These are phyloP conservation scores for Chrysolina haemoptera DNA, from an alignment of 2,888 invertebrate species.

Conservation along the genomic window DNA sequence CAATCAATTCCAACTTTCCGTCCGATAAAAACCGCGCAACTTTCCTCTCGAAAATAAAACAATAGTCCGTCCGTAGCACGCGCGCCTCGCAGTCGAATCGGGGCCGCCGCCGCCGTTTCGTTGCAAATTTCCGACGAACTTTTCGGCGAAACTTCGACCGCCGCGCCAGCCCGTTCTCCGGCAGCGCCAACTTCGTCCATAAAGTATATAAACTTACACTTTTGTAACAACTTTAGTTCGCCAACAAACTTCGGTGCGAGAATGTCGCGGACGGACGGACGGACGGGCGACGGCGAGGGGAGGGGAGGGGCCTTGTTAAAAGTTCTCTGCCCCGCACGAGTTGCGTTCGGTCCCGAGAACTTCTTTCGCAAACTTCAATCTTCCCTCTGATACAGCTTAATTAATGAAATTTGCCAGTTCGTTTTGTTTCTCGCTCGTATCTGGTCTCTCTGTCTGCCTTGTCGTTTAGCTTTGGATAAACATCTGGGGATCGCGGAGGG, in stretches of 20 bases:
- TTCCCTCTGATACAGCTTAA: constrained; percentile 9
- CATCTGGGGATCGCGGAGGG: neutral
- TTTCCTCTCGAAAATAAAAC: constrained; percentile 26
- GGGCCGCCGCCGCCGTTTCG: constrained; percentile 28
- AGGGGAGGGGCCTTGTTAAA: constrained; percentile 8
- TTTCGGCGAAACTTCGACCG: constrained; percentile 45
- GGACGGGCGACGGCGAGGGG: neutral
- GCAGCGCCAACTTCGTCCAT: constrained; percentile 70
- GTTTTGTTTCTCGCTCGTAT: constrained; percentile 15
- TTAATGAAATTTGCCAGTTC: constrained; percentile 11
- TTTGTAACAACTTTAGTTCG: constrained; percentile 70
- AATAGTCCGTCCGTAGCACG: constrained; percentile 23
- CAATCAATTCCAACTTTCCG: constrained; percentile 19
- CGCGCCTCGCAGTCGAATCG: constrained; percentile 20
- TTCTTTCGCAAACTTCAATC: constrained; percentile 16
- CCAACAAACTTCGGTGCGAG: constrained; percentile 65
- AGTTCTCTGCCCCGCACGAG: constrained; percentile 17
- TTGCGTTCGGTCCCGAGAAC: constrained; percentile 10
- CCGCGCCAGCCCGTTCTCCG: constrained; percentile 58
- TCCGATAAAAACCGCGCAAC: neutral
- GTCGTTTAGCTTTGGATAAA: neutral
- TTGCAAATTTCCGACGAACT: constrained; percentile 39
- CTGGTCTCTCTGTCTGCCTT: neutral
- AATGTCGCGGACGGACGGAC: constrained; percentile 55
- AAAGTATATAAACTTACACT: constrained; percentile 72